Percentiles rank a stretch among this genome's conserved stretches.
Conservation (phyloP, 2,888 invertebrate species). For the Xestia rhomboidea region DNA sequence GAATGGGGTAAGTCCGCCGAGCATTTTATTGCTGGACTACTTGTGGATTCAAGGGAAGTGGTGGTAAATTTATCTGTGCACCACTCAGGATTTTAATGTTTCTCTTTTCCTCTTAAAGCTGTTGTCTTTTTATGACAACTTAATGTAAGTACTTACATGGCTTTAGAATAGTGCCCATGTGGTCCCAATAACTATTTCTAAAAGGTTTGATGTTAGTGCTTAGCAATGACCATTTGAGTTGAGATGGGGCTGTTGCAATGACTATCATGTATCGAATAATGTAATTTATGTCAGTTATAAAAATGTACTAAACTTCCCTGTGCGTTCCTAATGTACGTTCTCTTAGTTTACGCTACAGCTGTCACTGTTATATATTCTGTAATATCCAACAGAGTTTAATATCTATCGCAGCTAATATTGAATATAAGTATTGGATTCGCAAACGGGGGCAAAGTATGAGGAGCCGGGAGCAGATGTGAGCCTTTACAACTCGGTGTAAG, state of each 20-base stretch:
- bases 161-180: constrained; percentile 53
- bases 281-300: constrained; percentile 2
- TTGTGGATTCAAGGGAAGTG: constrained; percentile 82
- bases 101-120: constrained; percentile 72
- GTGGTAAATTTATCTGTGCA: constrained; percentile 72
- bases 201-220: constrained; percentile 26
- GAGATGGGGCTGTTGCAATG: neutral
- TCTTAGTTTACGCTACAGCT: constrained; percentile 77
- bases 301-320: constrained; percentile 7
- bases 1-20: constrained; percentile 90
- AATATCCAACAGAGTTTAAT: constrained; percentile 81
- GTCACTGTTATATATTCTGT: constrained; percentile 78
- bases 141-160: constrained; percentile 58
- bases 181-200: constrained; percentile 35
- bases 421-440: constrained; percentile 78
- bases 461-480: constrained; percentile 75
- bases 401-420: constrained; percentile 79
- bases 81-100: constrained; percentile 73
- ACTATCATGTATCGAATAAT: neutral
- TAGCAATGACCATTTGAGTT: constrained; percentile 7
- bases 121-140: constrained; percentile 71
- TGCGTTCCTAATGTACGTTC: constrained; percentile 55
- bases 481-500: constrained; percentile 60
- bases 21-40: constrained; percentile 81
- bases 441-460: constrained; percentile 71